Evolutionary conservation across 2,113 vertebrate genomes (phyloP), one percentile per base, ranked within the genome.

Genomic region (Cygnus atratus): DNA sequence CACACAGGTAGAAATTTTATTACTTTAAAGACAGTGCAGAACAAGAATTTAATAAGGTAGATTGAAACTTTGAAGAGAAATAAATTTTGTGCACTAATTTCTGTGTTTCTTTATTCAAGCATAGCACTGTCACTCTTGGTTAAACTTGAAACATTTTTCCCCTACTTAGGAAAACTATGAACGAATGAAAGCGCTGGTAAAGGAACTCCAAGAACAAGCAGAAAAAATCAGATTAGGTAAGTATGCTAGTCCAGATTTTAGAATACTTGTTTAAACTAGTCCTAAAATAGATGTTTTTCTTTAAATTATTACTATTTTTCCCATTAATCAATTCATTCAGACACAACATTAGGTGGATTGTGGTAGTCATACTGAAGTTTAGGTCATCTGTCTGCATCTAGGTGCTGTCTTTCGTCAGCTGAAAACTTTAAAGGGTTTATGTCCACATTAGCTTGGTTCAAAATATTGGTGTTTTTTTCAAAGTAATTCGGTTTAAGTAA

Each of bases 151-250:
- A 68, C 44, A 22, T 19, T 87, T 73, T 74, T 96, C 95, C 68
- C 50, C 59, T 91, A 83, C 90, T 21, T 88, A 99, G 99, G 99
- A 99, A 97, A 99, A 99, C 93, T 99, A 99, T 95, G 98, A 99
- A 57, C 98, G 98, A 90, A 99, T 99, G 99, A 98, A 98, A 97
- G 98, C 94, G 8, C 96, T 99, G 79, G 99, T 99, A 68, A 97
- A 96, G 13, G 97, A 99, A 90, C 97, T 99, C 84, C 98, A 97
- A 81, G 97, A 97, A 46, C 97, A 98, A 70, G 97, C 98, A 31
- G 98, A 98, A 93, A 98, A 97, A 93, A 98, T 99, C 79, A 98
- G 96, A 93, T 95, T 99, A 58, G 99, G 99, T 99, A 96, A 95
- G 98, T 95, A 10, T 20, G 20, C 7, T 83, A 41, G 43, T n/a